Conservation (phyloP, 2,888 invertebrate genomes). For the Melieria picta region DNA sequence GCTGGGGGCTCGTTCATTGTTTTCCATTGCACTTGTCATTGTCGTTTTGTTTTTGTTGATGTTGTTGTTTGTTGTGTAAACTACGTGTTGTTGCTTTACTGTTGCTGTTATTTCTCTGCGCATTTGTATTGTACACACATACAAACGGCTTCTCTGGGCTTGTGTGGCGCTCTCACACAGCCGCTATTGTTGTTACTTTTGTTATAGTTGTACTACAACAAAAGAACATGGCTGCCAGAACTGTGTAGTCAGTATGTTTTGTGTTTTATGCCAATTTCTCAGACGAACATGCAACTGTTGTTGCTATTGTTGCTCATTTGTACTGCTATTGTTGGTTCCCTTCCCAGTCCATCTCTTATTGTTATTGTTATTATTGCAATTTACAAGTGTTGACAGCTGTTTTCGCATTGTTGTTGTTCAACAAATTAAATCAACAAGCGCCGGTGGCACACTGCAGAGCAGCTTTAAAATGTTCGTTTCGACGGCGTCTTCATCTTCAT, state of each 20-base stretch:
- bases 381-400: too few relatives aligned
- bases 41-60: neutral
- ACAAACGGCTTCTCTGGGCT: too few relatives aligned
- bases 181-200: slow-evolving; percentile 21
- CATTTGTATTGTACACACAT: neutral
- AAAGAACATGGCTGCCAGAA: slow-evolving; percentile 47
- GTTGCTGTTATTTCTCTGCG: neutral
- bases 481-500: too few relatives aligned
- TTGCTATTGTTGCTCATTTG: slow-evolving; percentile 18
- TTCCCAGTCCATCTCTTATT: neutral
- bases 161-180: neutral
- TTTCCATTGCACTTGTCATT: too few relatives aligned
- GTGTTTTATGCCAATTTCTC: neutral
- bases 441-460: too few relatives aligned
- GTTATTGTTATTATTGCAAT: too few relatives aligned
- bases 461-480: too few relatives aligned
- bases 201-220: slow-evolving; percentile 45
- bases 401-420: too few relatives aligned
- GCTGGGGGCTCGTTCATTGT: too few relatives aligned
- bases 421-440: too few relatives aligned
- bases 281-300: neutral
- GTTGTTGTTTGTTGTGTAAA: slow-evolving; percentile 4
- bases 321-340: neutral
- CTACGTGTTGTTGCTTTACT: neutral
- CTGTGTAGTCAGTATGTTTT: slow-evolving; percentile 38